Evolutionary conservation across 2,113 vertebrate species (phyloP).

Genomic region (Nerophis ophidion): DNA sequence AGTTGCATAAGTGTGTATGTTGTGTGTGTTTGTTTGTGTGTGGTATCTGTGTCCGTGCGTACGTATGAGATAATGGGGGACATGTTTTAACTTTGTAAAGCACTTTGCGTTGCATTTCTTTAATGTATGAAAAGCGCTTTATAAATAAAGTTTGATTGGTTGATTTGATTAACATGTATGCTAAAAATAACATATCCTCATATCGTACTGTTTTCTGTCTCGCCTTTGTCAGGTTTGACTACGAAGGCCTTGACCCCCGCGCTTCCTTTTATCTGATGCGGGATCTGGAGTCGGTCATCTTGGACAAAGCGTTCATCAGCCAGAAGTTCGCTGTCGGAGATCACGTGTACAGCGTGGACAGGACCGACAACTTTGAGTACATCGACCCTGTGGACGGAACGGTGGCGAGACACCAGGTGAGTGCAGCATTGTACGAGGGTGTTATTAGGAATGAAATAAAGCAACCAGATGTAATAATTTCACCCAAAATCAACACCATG

Average conservation of each 20-base stretch:
- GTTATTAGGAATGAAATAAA: not conserved
- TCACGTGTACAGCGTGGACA: slow-evolving; percentile 86
- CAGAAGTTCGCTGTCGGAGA: slow-evolving; percentile 96
- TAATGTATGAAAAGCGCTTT: too few relatives aligned
- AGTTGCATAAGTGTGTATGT: too few relatives aligned
- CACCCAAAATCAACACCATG: not conserved
- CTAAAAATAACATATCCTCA: not conserved
- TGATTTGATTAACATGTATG: too few relatives aligned
- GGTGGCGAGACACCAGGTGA: slow-evolving; percentile 94
- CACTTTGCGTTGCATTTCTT: too few relatives aligned
- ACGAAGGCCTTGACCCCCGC: slow-evolving; percentile 89
- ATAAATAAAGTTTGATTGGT: too few relatives aligned
- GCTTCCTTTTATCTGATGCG: slow-evolving; percentile 89
- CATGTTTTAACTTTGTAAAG: too few relatives aligned
- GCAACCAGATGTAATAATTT: not conserved
- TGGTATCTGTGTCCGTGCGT: too few relatives aligned
- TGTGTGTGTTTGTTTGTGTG: too few relatives aligned
- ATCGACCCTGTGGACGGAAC: slow-evolving; percentile 95
- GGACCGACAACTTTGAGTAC: slow-evolving; percentile 93
- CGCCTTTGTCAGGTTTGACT: slow-evolving; percentile 84
- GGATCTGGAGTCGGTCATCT: slow-evolving; percentile 86
- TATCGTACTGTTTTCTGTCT: not conserved
- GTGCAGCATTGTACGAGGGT: slow-evolving; percentile 14
- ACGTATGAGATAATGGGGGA: too few relatives aligned
- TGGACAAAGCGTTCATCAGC: slow-evolving; percentile 86